phyloP scores from a whole-genome alignment of 1,140 invertebrate species.

The Cotesia chilonis region DNA sequence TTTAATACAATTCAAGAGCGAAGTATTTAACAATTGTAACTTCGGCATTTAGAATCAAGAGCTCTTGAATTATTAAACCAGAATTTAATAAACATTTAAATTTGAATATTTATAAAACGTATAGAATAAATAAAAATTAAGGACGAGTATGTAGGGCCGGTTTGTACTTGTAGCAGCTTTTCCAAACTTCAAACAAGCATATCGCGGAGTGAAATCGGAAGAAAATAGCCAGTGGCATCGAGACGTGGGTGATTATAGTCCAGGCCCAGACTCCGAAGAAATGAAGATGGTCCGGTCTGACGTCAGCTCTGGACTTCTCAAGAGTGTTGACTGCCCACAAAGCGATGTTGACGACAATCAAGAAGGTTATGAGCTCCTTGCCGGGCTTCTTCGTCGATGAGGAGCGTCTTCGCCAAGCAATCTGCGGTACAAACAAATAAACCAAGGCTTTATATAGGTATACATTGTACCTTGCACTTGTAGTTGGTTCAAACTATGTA shows the following conservation, averaged over 20 bases:
- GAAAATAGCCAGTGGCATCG: slow-evolving; percentile 87
- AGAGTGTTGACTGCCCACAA: slow-evolving; percentile 88
- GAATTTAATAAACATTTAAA: no score
- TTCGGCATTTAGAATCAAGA: no score
- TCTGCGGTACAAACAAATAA: slow-evolving; percentile 61
- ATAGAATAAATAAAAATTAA: slow-evolving; percentile 34
- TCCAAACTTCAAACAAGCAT: slow-evolving; percentile 85
- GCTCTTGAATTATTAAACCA: no score
- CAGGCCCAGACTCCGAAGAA: slow-evolving; percentile 87
- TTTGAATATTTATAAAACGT: neutral
- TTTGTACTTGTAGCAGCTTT: slow-evolving; percentile 68
- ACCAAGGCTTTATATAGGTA: slow-evolving; percentile 51
- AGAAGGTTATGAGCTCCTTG: slow-evolving; percentile 83
- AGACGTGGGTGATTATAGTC: slow-evolving; percentile 87
- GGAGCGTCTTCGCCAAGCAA: slow-evolving; percentile 79
- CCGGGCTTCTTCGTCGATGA: slow-evolving; percentile 79
- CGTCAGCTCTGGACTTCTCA: slow-evolving; percentile 83
- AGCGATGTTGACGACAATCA: slow-evolving; percentile 85
- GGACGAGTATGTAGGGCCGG: slow-evolving; percentile 31
- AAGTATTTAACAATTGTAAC: no score
- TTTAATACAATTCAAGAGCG: no score
- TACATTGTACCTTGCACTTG: neutral
- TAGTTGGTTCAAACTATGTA: neutral
- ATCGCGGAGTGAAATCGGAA: slow-evolving; percentile 85
- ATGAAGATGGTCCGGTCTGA: slow-evolving; percentile 78